Evolutionary conservation across 2,797 vertebrate genomes (phyloP), one percentile per base, ranked within the genome.

Genomic region (Pteronotus mesoamericanus): DNA sequence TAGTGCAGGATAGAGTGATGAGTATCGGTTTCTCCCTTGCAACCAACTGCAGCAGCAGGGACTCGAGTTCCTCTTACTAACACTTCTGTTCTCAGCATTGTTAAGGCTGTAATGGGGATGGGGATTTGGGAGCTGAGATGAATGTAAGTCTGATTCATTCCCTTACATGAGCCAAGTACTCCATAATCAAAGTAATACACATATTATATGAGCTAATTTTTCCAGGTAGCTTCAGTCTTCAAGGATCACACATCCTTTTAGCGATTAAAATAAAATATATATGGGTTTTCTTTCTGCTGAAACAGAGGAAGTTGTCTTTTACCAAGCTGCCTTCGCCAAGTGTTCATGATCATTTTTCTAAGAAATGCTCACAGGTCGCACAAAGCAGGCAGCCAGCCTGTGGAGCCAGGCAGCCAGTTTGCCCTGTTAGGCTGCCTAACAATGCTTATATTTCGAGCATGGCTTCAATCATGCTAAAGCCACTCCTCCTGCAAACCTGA

Each of bases 61-160:
- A 16, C 77, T 32, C 9, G 6, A 55, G 42, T 26, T 92, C 89
- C 64, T 86, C 90, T 88, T 79, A 59, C 91, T 12, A 57, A 48
- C 61, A 37, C 48, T 29, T 22, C 51, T 92, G 46, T 84, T 48
- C 46, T 86, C 39, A 71, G 77, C 3, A 2, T 59, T 66, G 78
- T 46, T 48, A 48, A 92, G 46, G 74, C 57, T 74, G 5, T 79
- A 79, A 85, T 64, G 82, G 37, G 71, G n/a, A 18, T 19, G 26
- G 75, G 68, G 55, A 82, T 74, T 88, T 86, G 61, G 72, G 15
- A 34, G 55, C 95, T 51, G n/a, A 95, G 82, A 86, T 95, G 72
- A 74, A 82, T 42, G 92, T 51, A 95, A 92, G 82, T 94, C 72
- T 80, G n/a, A 92, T 88, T 93, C 82, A 78, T 94, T 89, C 55